Evolutionary conservation across 2,113 vertebrate species (phyloP), one percentile per base, ranked within the genome.

Genomic region (Malaclemys terrapin): DNA sequence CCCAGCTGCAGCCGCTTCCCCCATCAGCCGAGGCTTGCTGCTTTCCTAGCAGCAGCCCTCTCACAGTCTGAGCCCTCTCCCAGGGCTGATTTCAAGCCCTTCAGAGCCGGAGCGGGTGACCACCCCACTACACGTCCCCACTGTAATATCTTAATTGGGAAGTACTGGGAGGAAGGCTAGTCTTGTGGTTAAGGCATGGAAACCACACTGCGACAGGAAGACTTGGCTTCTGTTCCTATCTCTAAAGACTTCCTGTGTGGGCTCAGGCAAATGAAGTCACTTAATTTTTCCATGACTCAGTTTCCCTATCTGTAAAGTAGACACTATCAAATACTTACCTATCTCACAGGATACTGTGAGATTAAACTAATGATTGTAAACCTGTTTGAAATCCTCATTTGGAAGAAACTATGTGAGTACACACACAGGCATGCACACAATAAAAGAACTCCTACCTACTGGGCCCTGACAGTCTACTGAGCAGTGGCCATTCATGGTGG

Each of bases 231-330:
- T 49, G 76, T 12, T 72, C 84, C 57, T 85, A 24, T n/a, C 35
- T 93, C 62, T 83, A 50, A 38, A 93, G 53, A 69, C 62, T 69
- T n/a, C 62, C 57, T 78, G 13, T 53, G 11, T 22, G 57, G 76
- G 31, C 42, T 2, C 0, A 0, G 16, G 52, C 5, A 4, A 78
- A 5, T 29, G n/a, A 17, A 4, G 19, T 54, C 50, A 83, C 42
- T 38, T 35, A 57, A 81, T 16, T 54, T 53, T 38, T 42, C 9
- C 16, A 16, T 53, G 3, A n/a, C 59, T 84, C 83, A 62, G 31
- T 65, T 59, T 59, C 27, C 16, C 62, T 69, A n/a, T 69, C 31
- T 69, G 35, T n/a, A 69, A 65, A 88, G 10, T 3, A 57, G 12
- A 22, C 31, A 47, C 4, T n/a, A 31, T 8, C 56, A 31, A n/a